Percentiles rank a stretch among this genome's conserved stretches.
Evolutionary conservation across 2,113 vertebrate species (phyloP).

Genomic region (Cheilinus undulatus): DNA sequence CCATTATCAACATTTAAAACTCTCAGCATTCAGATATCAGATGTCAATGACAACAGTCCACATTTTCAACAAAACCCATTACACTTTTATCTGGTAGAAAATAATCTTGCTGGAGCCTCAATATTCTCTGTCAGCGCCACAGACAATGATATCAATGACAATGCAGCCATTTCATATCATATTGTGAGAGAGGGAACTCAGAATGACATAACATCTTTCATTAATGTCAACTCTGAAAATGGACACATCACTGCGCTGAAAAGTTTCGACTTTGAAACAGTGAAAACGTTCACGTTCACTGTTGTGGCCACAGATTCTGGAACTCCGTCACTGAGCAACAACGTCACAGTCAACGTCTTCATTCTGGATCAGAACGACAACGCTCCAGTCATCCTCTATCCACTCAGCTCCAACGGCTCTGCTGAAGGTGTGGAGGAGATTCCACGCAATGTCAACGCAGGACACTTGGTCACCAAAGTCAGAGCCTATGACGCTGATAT

Average conservation of each 20-base stretch:
- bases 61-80: constrained; percentile 55
- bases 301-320: constrained; percentile 58
- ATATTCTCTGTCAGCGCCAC: constrained; percentile 71
- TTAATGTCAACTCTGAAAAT: constrained; percentile 73
- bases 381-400: constrained; percentile 72
- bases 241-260: constrained; percentile 66
- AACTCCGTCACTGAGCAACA: constrained; percentile 59
- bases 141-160: constrained; percentile 69
- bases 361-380: constrained; percentile 78
- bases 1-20: constrained; percentile 66
- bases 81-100: constrained; percentile 71
- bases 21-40: constrained; percentile 68
- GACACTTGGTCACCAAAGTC: constrained; percentile 73
- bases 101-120: constrained; percentile 64
- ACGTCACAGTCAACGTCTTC: constrained; percentile 58
- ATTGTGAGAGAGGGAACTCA: constrained; percentile 36
- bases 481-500: constrained; percentile 74
- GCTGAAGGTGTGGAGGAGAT: constrained; percentile 66
- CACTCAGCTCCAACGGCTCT: constrained; percentile 71
- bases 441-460: constrained; percentile 64
- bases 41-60: constrained; percentile 81
- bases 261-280: constrained; percentile 76
- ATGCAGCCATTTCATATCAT: constrained; percentile 69
- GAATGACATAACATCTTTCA: constrained; percentile 43
- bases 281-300: constrained; percentile 72